Evolutionary conservation across 53 echinoderm and acorn worm species (phyloP).

Genomic region (Astropecten irregularis): DNA sequence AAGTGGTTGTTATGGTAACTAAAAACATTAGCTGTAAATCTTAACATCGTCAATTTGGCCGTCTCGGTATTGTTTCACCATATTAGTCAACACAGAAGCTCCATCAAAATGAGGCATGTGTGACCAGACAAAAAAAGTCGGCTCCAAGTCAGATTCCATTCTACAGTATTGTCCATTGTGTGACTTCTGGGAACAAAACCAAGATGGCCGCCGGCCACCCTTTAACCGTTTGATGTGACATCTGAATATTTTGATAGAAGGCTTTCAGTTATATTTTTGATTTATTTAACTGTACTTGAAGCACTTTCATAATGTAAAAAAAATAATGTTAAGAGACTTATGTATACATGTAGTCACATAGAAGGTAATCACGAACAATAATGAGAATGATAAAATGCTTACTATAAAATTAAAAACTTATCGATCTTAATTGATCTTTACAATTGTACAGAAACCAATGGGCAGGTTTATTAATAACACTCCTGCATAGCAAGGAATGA

Average conservation of each 20-base stretch:
- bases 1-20: too few species aligned
- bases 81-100: too few species aligned
- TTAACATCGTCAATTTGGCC: too few species aligned
- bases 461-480: slow-evolving; percentile 26
- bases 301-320: slow-evolving; percentile 31
- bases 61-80: too few species aligned
- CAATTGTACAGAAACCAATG: slow-evolving; percentile 20
- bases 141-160: neutral
- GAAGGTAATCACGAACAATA: neutral
- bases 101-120: too few species aligned
- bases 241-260: neutral
- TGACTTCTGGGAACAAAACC: neutral
- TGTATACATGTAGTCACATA: slow-evolving; percentile 58
- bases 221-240: too few species aligned
- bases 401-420: slow-evolving; percentile 16
- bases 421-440: neutral
- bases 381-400: neutral
- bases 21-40: too few species aligned
- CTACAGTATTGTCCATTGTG: neutral
- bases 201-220: neutral
- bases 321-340: slow-evolving; percentile 38
- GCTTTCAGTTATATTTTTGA: neutral
- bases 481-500: neutral
- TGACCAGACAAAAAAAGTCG: neutral
- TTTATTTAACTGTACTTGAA: slow-evolving; percentile 18